Percentiles rank a stretch among this genome's conserved stretches.
phyloP scores from a whole-genome alignment of 2,888 invertebrate genomes.

The Plebejus anna region DNA sequence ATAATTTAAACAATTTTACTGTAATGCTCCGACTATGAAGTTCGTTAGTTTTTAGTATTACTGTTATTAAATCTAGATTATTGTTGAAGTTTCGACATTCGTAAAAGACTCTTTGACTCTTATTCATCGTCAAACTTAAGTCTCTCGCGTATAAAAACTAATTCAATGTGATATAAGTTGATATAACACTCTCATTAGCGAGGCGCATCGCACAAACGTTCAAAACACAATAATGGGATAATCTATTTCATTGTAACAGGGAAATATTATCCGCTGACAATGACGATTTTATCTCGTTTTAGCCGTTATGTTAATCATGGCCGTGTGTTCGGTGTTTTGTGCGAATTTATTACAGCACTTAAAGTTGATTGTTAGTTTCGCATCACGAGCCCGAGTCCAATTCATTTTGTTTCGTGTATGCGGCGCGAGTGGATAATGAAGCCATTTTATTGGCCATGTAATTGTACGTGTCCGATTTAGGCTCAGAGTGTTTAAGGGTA shows the following conservation, averaged over 20 bases:
- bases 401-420: conserved; percentile 39
- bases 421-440: conserved; percentile 28
- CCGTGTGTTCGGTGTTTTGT: conserved; percentile 43
- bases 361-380: conserved; percentile 43
- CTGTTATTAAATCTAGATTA: neutral
- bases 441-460: conserved; percentile 25
- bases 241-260: conserved; percentile 31
- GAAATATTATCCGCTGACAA: conserved; percentile 36
- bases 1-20: conserved; percentile 20
- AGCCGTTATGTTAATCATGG: conserved; percentile 43
- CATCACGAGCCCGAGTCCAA: conserved; percentile 40
- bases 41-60: conserved; percentile 2
- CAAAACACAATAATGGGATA: conserved; percentile 22
- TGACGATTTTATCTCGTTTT: conserved; percentile 39
- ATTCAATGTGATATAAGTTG: neutral
- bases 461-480: conserved; percentile 22
- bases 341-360: conserved; percentile 43
- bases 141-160: neutral
- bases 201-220: neutral
- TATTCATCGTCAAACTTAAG: neutral
- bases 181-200: neutral
- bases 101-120: neutral
- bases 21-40: conserved; percentile 11
- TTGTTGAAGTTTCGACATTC: neutral
- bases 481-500: neutral